Conservation (phyloP, 2,797 vertebrate species). For the Siniperca scherzeri region DNA sequence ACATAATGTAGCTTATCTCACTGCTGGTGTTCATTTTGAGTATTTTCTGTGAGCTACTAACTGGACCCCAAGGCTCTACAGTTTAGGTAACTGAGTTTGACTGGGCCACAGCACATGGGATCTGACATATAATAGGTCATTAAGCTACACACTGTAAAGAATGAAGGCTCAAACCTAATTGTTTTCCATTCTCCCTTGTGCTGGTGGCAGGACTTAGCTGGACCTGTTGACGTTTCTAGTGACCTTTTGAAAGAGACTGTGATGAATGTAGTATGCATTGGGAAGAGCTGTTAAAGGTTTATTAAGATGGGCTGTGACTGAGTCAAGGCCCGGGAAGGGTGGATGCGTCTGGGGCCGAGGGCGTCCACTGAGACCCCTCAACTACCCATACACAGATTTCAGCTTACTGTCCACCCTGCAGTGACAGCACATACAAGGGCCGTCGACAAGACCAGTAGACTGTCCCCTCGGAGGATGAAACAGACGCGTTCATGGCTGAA, state of each 20-base stretch:
- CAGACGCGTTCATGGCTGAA: background rate
- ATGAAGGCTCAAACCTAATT: conserved; percentile 14
- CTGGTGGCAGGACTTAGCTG: conserved; percentile 2
- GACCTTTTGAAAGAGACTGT: conserved; percentile 23
- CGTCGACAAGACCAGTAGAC: conserved; percentile 20
- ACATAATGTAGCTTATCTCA: conserved; percentile 38
- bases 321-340: conserved; percentile 13
- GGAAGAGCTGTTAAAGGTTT: conserved; percentile 12
- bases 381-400: background rate
- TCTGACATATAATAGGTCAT: conserved; percentile 51
- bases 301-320: background rate
- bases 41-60: conserved; percentile 38
- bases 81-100: conserved; percentile 32
- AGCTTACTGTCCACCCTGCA: conserved; percentile 11
- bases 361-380: background rate
- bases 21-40: conserved; percentile 35
- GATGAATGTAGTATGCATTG: background rate
- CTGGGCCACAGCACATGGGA: conserved; percentile 29
- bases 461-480: background rate
- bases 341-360: no score
- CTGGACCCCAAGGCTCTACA: conserved; percentile 34
- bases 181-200: conserved; percentile 33
- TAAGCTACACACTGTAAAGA: conserved; percentile 28
- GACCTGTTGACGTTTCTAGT: conserved; percentile 7
- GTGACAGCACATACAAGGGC: conserved; percentile 42